Evolutionary conservation across 2,888 invertebrate genomes (phyloP).

Genomic region (Prionchulus punctatus): DNA sequence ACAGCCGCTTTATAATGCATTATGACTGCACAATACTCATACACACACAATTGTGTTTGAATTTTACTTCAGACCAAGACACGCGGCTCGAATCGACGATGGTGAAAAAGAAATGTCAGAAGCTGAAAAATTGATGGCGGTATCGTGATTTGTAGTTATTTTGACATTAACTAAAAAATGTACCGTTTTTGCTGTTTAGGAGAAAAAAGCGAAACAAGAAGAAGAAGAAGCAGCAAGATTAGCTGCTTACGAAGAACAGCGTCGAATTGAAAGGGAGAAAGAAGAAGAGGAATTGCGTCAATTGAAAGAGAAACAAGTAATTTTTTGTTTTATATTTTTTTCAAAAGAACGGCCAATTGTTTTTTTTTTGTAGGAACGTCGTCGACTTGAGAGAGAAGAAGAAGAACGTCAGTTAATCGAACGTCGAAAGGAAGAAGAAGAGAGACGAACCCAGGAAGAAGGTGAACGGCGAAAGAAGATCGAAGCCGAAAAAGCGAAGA

Average conservation of each 20-base stretch:
- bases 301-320: conserved; percentile 85
- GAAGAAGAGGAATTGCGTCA: conserved; percentile 90
- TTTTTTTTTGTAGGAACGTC: conserved; percentile 19
- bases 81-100: neutral
- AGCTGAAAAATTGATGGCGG: neutral
- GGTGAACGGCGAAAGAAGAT: conserved; percentile 32
- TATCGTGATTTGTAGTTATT: neutral
- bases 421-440: conserved; percentile 24
- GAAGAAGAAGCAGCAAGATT: conserved; percentile 30
- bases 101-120: neutral
- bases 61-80: neutral
- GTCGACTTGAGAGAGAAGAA: conserved; percentile 20
- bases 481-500: conserved; percentile 29
- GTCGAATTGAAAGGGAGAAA: conserved; percentile 87
- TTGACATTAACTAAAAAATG: neutral
- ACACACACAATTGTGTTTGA: neutral
- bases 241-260: conserved; percentile 25
- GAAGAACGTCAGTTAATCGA: conserved; percentile 29
- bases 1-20: no score
- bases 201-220: conserved; percentile 23
- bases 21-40: neutral
- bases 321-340: neutral
- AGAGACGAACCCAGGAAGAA: conserved; percentile 26
- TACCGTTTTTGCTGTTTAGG: conserved; percentile 3
- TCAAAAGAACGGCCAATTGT: no score